Evolutionary conservation across 2,888 invertebrate species (phyloP).

Genomic region (Rhimphoctona megacephalus): DNA sequence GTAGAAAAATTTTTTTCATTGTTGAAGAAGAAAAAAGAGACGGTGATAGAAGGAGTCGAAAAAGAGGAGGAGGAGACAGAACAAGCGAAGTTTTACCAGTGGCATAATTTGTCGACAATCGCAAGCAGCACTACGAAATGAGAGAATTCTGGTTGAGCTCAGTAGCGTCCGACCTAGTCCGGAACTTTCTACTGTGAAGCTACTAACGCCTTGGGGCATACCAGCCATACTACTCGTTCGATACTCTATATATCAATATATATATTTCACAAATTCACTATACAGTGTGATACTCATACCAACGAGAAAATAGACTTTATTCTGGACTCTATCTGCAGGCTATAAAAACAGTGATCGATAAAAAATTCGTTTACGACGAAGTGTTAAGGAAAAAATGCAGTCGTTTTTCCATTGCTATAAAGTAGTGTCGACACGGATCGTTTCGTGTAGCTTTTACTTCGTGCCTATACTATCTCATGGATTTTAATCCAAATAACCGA

Average conservation of each 20-base stretch:
- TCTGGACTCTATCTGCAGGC: background rate
- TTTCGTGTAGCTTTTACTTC: background rate
- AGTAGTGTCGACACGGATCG: slow-evolving; percentile 8
- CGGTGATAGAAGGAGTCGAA: background rate
- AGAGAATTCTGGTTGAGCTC: slow-evolving; percentile 29
- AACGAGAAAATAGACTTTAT: slow-evolving; percentile 4
- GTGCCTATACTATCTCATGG: background rate
- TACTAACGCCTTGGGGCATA: background rate
- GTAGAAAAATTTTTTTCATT: slow-evolving; percentile 35
- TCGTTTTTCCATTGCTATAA: slow-evolving; percentile 27
- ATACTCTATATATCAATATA: slow-evolving; percentile 32
- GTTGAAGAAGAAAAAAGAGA: slow-evolving; percentile 4
- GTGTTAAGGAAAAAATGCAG: background rate
- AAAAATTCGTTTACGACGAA: slow-evolving; percentile 47
- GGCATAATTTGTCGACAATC: slow-evolving; percentile 62
- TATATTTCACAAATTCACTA: slow-evolving; percentile 22
- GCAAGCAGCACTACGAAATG: slow-evolving; percentile 24
- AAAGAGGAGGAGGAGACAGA: slow-evolving; percentile 10
- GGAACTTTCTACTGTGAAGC: slow-evolving; percentile 59
- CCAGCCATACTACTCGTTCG: slow-evolving; percentile 32
- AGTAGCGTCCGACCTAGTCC: slow-evolving; percentile 59
- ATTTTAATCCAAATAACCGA: slow-evolving; percentile 2
- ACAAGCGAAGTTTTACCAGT: slow-evolving; percentile 41
- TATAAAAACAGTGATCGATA: slow-evolving; percentile 29
- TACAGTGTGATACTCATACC: slow-evolving; percentile 8